Percentiles rank a stretch among this genome's conserved stretches.
Conservation (phyloP, 2,113 vertebrate genomes). For the Heterochromis multidens region DNA sequence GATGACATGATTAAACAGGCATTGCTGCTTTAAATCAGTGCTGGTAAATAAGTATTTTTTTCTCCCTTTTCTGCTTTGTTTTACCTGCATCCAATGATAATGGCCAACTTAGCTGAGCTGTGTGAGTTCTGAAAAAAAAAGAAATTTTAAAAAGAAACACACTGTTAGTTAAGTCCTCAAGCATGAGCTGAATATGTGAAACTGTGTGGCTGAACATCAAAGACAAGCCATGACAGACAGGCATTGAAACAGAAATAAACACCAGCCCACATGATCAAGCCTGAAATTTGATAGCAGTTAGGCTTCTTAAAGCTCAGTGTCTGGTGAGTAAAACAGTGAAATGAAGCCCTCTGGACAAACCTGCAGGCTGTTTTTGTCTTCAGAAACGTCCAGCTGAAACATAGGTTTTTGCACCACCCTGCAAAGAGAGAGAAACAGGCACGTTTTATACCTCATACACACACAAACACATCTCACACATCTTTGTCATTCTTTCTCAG, state of each 20-base stretch:
- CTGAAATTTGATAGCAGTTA: background rate
- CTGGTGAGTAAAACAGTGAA: background rate
- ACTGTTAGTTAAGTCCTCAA: background rate
- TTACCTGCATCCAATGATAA: slow-evolving; percentile 1
- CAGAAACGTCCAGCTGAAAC: background rate
- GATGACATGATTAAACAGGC: background rate
- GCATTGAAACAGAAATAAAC: background rate
- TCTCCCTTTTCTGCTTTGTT: background rate
- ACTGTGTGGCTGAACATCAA: background rate
- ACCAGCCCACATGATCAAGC: background rate
- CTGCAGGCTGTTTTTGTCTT: background rate
- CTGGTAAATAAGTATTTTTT: background rate
- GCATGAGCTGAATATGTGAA: background rate
- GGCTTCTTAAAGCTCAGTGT: background rate
- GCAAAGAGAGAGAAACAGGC: background rate
- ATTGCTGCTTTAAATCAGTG: background rate
- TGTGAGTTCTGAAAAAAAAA: background rate
- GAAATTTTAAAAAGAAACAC: background rate
- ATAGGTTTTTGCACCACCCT: background rate
- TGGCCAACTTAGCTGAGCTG: background rate
- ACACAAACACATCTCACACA: background rate
- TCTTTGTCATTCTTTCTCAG: background rate
- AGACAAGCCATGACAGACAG: background rate
- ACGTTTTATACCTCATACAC: background rate
- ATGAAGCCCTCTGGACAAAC: slow-evolving; percentile 9